Base-by-base conservation (phyloP, 2,888 invertebrate species). In the Amphiduros pacificus region DNA sequence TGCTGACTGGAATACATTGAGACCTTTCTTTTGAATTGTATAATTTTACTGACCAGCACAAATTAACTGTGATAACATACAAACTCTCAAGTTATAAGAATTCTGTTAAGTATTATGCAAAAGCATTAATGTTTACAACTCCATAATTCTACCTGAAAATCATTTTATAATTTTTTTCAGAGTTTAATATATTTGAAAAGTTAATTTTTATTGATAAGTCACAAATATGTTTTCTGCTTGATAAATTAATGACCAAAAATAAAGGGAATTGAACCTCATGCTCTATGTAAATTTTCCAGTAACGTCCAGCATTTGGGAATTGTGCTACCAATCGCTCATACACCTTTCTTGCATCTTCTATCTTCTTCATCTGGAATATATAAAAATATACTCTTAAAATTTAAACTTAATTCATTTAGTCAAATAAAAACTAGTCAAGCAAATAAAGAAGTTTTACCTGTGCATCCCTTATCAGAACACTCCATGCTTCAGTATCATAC, bases 401-500 rank as follows among this genome's bases (percentile, higher is more conserved):
- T 32, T 5, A 9, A 5, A 36, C 24, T 52, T 11, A 52, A 27
- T 14, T 52, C 20, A 9, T 14, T 5, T 5, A 48, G 49, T 17
- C 4, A 53, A 53, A 53, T 31, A 32, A 14, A 6, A 17, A 29
- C 54, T 29, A 28, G 5, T 11, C 20, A 29, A 31, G 11, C n/a
- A 28, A 11, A 29, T 29, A 22, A 28, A 9, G 26, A 51, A 9
- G 24, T 51, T 48, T 55, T 71, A 85, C 85, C 81, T 96, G 96
- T 0, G 94, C 92, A 84, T 99, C 98, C 59, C 97, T 86, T 54
- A 99, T 88, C 60, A 99, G 87, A 27, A 98, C 88, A 59, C 95
- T 95, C 99, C 99, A 99, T 29, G 97, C 94, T 82, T 99, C 99
- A 32, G 96, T 89, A 82, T 99, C 98, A 78, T 94, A 97, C 0